phyloP scores from a whole-genome alignment of 2,113 vertebrate genomes.

The Ploceus nigricollis region DNA sequence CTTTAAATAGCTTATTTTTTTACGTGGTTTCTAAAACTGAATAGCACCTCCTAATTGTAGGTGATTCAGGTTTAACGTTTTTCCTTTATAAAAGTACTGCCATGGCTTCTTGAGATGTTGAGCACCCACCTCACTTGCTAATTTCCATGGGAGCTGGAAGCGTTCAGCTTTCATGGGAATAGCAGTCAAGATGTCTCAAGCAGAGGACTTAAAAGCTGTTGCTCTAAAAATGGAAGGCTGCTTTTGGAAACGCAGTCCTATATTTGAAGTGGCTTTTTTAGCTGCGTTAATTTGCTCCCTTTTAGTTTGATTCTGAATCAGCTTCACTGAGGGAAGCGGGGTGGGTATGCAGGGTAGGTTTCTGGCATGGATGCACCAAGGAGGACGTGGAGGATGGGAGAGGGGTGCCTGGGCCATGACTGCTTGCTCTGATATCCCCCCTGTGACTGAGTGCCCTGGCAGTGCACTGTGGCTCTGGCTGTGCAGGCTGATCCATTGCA shows the following conservation, averaged over 20 bases:
- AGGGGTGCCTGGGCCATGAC: not conserved
- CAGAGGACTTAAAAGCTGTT: slow-evolving; percentile 33
- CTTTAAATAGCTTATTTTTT: not conserved
- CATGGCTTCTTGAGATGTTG: not conserved
- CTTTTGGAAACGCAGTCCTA: not conserved
- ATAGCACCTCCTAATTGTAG: not conserved
- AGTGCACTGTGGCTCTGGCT: not conserved
- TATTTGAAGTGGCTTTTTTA: not conserved
- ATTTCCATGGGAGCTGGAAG: slow-evolving; percentile 25
- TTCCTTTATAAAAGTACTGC: not conserved
- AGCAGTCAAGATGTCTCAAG: slow-evolving; percentile 31
- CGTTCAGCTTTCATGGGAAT: slow-evolving; percentile 7
- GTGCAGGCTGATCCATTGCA: not conserved
- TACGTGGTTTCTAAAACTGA: not conserved
- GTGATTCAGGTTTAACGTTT: slow-evolving; percentile 12
- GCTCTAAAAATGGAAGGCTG: slow-evolving; percentile 25
- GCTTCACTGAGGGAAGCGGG: not conserved
- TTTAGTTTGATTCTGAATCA: not conserved
- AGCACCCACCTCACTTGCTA: slow-evolving; percentile 25
- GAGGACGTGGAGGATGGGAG: accelerated
- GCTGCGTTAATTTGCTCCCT: not conserved
- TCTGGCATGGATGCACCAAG: not conserved
- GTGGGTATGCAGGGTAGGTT: not conserved
- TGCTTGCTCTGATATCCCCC: accelerated
- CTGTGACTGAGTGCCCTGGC: not conserved